Evolutionary conservation across 1,140 invertebrate species (phyloP), one percentile per base, ranked within the genome.

Genomic region (Lepidurus apus): DNA sequence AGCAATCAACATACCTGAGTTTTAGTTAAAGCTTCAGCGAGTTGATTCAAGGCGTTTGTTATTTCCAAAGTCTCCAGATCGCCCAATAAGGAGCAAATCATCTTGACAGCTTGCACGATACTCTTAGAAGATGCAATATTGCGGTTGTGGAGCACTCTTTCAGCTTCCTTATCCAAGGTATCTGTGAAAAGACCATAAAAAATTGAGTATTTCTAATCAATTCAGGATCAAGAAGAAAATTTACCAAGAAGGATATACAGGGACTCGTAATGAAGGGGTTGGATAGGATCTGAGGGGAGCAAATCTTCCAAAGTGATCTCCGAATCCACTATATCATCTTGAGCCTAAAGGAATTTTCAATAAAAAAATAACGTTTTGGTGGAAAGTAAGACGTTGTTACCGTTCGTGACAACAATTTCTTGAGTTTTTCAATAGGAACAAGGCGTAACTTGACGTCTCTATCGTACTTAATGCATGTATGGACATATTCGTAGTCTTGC

Each of bases 391-490:
- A n/a, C 10, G 44, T 7, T 24, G 34, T 34, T 34, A 34, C 47
- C 5, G 53, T 76, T 9, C 73, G 21, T 1, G 44, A 13, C 43
- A 79, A 81, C 42, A 42, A 17, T 24, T 24, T 78, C 53, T 47
- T 43, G 73, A 80, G 76, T 34, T 78, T 47, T 10, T 78, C 45
- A 53, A 81, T 74, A 26, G 74, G 74, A 74, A 88, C 81, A 65
- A 91, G 82, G 42, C 91, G 91, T 79, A 98, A 87, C 77, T 91
- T 87, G 1, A 98, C 93, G 87, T 98, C 95, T 84, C 92, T 90
- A 84, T 98, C 96, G 82, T 97, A 86, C 84, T 98, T 96, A 65
- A 98, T 92, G 86, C 96, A 98, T 81, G 94, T 91, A 83, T 97
- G 94, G 78, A 97, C 91, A 85, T 97, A 97, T 84, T 96, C 94